Percentiles rank a stretch among this genome's conserved stretches.
phyloP scores from a whole-genome alignment of 2,797 vertebrate species.

The Lepilemur septentrionalis region DNA sequence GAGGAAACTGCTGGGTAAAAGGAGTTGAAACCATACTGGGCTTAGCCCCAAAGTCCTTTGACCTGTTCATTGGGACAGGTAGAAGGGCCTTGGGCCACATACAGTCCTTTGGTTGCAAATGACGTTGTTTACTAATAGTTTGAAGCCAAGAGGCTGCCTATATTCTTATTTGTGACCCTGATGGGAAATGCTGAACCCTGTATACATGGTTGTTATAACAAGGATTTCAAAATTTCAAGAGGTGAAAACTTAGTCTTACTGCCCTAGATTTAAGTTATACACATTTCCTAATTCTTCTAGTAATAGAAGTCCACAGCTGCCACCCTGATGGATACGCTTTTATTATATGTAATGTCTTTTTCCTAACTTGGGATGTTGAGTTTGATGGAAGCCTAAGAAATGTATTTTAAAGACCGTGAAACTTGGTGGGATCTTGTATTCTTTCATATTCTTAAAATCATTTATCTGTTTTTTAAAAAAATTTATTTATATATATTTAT shows the following conservation, averaged over 20 bases:
- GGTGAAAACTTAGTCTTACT: background rate
- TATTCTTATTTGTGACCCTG: background rate
- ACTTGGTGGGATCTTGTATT: background rate
- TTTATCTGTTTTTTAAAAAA: background rate
- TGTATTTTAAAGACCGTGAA: conserved; percentile 41
- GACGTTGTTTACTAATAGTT: background rate
- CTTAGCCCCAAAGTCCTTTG: background rate
- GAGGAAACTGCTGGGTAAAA: background rate
- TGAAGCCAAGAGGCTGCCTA: background rate
- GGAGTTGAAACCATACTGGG: background rate
- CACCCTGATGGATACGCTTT: background rate
- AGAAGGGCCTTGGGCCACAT: background rate
- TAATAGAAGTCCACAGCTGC: conserved; percentile 23
- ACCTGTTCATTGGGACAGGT: background rate
- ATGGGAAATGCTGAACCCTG: background rate
- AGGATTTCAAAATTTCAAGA: conserved; percentile 44
- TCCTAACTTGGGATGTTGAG: background rate
- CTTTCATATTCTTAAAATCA: conserved; percentile 13
- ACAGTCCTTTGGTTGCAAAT: background rate
- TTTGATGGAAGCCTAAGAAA: background rate
- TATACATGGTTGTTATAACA: background rate
- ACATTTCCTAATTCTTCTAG: conserved; percentile 15
- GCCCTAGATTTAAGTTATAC: conserved; percentile 12
- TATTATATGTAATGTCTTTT: conserved; percentile 23
- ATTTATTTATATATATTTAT: background rate